Conservation (phyloP, 2,797 vertebrate species). For the Gallinago stenura region DNA sequence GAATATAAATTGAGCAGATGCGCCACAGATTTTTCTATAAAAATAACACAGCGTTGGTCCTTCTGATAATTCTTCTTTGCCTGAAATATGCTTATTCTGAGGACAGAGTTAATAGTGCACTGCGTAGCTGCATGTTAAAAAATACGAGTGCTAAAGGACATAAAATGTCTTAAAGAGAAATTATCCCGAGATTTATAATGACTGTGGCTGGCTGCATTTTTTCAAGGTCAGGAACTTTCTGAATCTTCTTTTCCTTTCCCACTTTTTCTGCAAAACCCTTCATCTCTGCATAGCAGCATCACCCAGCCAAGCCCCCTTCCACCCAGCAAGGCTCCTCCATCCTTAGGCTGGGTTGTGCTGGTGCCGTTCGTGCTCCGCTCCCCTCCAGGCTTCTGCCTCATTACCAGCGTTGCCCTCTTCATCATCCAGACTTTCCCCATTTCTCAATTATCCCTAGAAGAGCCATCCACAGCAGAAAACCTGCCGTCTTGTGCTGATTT, state of each 20-base stretch:
- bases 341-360: accelerated
- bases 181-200: neutral
- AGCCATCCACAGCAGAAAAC: neutral
- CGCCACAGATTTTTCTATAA: slow-evolving; percentile 42
- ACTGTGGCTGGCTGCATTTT: neutral
- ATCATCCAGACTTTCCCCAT: neutral
- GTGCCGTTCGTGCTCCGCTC: neutral
- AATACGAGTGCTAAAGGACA: neutral
- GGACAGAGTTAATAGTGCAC: neutral
- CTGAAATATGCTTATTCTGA: slow-evolving; percentile 17
- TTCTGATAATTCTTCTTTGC: slow-evolving; percentile 46
- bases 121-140: slow-evolving; percentile 13
- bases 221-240: neutral
- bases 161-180: neutral
- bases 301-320: neutral
- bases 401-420: neutral
- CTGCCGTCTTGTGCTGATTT: neutral
- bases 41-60: neutral
- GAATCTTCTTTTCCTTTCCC: neutral
- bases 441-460: neutral
- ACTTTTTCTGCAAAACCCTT: neutral
- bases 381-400: neutral
- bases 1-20: slow-evolving; percentile 67
- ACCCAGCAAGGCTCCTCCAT: neutral
- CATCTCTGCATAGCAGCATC: neutral